These are phyloP conservation scores for Apotomis turbidana DNA, from an alignment of 2,888 invertebrate species.

Conservation along the genomic window DNA sequence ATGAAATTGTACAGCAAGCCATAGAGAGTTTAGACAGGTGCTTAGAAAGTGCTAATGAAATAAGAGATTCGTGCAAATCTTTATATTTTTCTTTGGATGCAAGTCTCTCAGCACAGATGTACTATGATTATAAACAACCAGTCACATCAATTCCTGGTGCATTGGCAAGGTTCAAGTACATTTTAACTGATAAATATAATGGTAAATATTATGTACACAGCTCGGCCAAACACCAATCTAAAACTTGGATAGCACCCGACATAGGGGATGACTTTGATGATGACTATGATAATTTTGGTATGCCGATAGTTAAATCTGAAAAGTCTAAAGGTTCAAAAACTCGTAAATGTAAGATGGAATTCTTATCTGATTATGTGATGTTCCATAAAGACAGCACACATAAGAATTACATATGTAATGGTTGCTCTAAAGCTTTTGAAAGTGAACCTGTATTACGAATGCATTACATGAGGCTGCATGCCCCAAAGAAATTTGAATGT, in stretches of 20 bases:
- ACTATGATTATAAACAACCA: constrained; percentile 15
- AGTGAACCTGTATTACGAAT: constrained; percentile 1
- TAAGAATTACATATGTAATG: constrained; percentile 13
- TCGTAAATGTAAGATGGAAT: neutral
- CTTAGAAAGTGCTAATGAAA: neutral
- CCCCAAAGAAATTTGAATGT: constrained; percentile 10
- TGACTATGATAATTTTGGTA: constrained; percentile 4
- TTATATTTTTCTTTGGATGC: constrained; percentile 11
- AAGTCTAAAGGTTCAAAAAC: neutral
- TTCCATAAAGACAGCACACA: constrained; percentile 17
- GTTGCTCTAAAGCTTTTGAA: constrained; percentile 16
- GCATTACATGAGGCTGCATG: constrained; percentile 26
- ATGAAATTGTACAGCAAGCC: constrained; percentile 1
- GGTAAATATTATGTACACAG: constrained; percentile 23
- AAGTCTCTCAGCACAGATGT: constrained; percentile 4
- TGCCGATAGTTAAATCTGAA: neutral
- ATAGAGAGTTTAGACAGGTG: constrained; percentile 14
- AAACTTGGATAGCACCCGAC: constrained; percentile 9
- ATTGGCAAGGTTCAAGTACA: constrained; percentile 8
- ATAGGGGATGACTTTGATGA: neutral
- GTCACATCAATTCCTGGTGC: constrained; percentile 1
- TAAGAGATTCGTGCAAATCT: neutral
- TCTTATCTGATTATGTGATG: constrained; percentile 8
- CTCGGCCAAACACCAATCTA: neutral
- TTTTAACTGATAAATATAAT: constrained; percentile 4